Percentiles rank a stretch among this genome's conserved stretches.
phyloP scores from a whole-genome alignment of 2,888 invertebrate species.

The Timema podura region DNA sequence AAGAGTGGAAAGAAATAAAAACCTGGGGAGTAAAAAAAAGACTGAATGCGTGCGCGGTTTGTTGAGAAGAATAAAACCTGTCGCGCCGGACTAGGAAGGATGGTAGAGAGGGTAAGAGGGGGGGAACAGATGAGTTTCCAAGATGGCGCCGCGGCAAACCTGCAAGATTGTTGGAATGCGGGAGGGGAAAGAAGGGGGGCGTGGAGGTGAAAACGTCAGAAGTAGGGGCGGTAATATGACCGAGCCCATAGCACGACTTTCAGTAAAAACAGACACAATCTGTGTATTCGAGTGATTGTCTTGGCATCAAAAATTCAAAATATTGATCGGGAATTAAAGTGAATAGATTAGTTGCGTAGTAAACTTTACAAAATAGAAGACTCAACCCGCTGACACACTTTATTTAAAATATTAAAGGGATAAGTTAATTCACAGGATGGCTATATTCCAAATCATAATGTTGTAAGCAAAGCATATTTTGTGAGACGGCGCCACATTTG shows the following conservation, averaged over 20 bases:
- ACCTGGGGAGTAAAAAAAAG: not conserved
- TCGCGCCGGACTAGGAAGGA: not conserved
- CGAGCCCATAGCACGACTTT: not conserved
- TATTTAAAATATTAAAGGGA: too few relatives aligned
- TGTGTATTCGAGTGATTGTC: slow-evolving; percentile 21
- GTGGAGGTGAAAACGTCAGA: slow-evolving; percentile 19
- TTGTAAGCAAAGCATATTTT: too few relatives aligned
- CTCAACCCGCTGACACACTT: too few relatives aligned
- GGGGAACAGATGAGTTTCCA: slow-evolving; percentile 12
- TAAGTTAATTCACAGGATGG: too few relatives aligned
- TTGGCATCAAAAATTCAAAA: not conserved
- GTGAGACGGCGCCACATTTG: too few relatives aligned
- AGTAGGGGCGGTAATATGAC: slow-evolving; percentile 22
- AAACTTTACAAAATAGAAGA: too few relatives aligned
- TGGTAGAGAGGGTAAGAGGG: not conserved
- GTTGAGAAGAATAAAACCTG: slow-evolving; percentile 9
- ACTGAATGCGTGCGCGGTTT: not conserved
- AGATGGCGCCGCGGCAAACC: slow-evolving; percentile 12
- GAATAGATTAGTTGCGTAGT: too few relatives aligned
- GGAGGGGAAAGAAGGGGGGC: slow-evolving; percentile 25
- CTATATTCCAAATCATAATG: too few relatives aligned
- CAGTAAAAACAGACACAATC: slow-evolving; percentile 7
- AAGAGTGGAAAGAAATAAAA: not conserved
- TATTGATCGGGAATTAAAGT: not conserved
- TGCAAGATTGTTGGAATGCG: slow-evolving; percentile 9